These are phyloP conservation scores for Sesamia inferens DNA, from an alignment of 2,888 invertebrate species.

Conservation along the genomic window DNA sequence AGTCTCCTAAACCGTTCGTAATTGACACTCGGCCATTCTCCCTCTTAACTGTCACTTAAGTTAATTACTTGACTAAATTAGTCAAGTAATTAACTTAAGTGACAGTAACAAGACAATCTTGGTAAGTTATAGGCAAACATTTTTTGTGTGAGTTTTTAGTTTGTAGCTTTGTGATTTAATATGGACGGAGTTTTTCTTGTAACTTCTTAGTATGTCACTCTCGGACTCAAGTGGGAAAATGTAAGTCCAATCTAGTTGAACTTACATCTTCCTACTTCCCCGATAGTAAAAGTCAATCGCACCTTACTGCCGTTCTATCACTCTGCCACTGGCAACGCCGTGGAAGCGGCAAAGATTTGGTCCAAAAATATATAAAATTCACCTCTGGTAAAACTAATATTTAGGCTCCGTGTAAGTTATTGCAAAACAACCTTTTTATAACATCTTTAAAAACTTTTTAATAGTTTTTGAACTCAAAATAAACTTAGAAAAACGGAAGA, in stretches of 20 bases:
- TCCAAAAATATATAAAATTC: not conserved
- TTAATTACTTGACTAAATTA: conserved; percentile 47
- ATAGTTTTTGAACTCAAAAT: not conserved
- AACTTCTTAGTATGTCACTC: not conserved
- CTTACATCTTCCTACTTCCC: no score
- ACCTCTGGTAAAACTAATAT: not conserved
- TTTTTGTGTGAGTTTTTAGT: conserved; percentile 2
- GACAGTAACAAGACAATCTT: no score
- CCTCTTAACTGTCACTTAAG: conserved; percentile 41
- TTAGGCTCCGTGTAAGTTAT: not conserved
- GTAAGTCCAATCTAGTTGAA: not conserved
- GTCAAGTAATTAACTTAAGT: no score
- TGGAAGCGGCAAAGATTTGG: not conserved
- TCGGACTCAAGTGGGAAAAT: not conserved
- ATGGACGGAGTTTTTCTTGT: not conserved
- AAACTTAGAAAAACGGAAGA: no score
- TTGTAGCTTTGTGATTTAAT: not conserved
- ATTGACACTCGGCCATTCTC: conserved; percentile 47
- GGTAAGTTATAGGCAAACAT: conserved; percentile 22
- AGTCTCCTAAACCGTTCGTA: conserved; percentile 43
- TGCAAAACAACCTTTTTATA: not conserved
- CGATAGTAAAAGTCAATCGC: no score
- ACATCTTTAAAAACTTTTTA: not conserved
- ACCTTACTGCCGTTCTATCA: no score
- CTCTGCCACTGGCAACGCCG: no score